These are phyloP conservation scores for Sebastolobus alascanus DNA, from an alignment of 2,797 vertebrate species.

Conservation along the genomic window DNA sequence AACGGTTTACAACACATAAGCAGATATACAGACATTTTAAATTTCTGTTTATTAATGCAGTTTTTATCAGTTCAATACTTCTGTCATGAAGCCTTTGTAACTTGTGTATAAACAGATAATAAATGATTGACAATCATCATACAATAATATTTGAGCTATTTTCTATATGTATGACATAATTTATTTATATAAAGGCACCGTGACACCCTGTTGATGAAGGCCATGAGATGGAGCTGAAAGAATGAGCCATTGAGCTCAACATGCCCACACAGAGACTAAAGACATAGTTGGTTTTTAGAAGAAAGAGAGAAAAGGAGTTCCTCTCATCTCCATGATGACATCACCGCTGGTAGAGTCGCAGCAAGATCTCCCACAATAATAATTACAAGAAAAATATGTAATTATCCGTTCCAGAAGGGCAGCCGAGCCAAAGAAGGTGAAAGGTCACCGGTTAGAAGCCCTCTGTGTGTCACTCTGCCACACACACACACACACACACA, in stretches of 20 bases:
- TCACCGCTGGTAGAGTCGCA: not conserved
- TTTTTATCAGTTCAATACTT: not conserved
- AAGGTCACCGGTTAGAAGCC: constrained; percentile 34
- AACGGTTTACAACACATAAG: not conserved
- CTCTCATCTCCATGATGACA: not conserved
- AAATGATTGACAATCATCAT: no score
- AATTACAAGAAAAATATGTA: not conserved
- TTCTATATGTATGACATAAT: no score
- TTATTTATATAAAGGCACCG: not conserved
- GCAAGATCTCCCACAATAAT: not conserved
- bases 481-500: no score
- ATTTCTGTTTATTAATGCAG: no score
- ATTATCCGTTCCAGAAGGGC: not conserved
- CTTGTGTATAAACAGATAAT: no score
- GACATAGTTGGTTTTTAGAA: not conserved
- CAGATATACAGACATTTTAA: not conserved
- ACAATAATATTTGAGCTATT: no score
- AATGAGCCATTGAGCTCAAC: not conserved
- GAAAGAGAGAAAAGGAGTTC: not conserved
- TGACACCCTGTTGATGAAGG: not conserved
- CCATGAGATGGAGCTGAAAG: not conserved
- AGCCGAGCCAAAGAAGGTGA: constrained; percentile 37
- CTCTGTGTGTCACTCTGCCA: constrained; percentile 3
- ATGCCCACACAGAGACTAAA: not conserved
- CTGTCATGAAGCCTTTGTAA: not conserved